Base-by-base conservation (phyloP, 2,888 invertebrate genomes). In the Serrognathus titanus region DNA sequence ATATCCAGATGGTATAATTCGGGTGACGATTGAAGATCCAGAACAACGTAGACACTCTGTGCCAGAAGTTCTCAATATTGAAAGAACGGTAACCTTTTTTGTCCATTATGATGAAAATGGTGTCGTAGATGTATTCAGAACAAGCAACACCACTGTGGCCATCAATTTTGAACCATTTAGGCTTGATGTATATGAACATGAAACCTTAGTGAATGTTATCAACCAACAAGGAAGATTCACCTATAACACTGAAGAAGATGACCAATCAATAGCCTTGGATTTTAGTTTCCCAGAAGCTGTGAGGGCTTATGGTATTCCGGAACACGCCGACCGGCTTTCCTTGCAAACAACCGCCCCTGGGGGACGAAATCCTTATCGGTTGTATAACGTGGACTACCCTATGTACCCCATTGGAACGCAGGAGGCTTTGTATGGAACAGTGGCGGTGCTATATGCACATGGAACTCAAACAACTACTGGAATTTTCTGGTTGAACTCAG, bases 351-450 rank as follows among this genome's bases (percentile, higher is more conserved):
- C 97, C 0, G 87, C 87, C 5, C 63, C 68, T 38, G 83, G 83
- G 60, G 82, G 82, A 6, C 83, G 85, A 1, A 94, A 96, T 66
- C 97, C 97, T 0, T 97, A 96, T 77, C 85, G 97, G 0, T 78
- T 97, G 12, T 97, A 89, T 78, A 97, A 97, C 77, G 77, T 97
- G 71, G 97, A 97, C 77, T 96, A 97, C 11, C 97, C 97, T 74
- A 96, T 97, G 74, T 97, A 95, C 72, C 92, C 96, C 66, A 73
- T 94, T 7, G 86, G 94, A 68, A 93, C 89, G 67, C 87, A 87
- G 45, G 97, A 97, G 96, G 89, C 97, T 0, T 80, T 97, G 3
- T 98, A 97, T 72, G 97, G 95, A 6, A 85, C 95, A 0, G 84
- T 97, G n/a, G 97, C 98, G 0, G 89, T 96, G 49, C 82, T 98